A percentile compares a stretch with the other conserved stretches of the same genome.
phyloP scores from a whole-genome alignment of 2,113 vertebrate genomes.

The Ciconia stormi region DNA sequence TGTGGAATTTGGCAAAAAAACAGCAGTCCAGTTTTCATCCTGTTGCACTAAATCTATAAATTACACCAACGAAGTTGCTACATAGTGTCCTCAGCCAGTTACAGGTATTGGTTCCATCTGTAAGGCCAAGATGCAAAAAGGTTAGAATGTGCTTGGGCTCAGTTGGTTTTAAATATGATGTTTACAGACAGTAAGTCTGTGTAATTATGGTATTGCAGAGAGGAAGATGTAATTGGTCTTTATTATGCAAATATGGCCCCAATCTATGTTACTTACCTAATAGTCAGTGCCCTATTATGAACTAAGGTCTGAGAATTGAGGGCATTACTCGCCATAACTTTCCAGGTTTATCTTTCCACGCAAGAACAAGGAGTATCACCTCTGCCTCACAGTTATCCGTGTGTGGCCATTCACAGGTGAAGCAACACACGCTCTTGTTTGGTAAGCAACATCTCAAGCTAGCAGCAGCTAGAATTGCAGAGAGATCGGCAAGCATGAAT shows the following conservation, averaged over 20 bases:
- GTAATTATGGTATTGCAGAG: background rate
- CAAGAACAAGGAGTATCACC: background rate
- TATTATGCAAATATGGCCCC: conserved; percentile 7
- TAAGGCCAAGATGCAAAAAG: background rate
- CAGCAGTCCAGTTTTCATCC: background rate
- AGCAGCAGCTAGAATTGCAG: background rate
- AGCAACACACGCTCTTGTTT: background rate
- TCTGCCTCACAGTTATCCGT: background rate
- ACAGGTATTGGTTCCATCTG: background rate
- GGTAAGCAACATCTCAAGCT: background rate
- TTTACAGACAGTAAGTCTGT: background rate
- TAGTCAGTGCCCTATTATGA: background rate
- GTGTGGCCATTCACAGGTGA: background rate
- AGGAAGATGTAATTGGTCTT: background rate
- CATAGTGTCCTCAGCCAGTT: background rate
- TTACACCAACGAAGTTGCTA: background rate
- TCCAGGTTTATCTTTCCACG: background rate
- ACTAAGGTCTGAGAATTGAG: background rate
- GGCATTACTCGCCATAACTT: background rate
- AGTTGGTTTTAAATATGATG: background rate
- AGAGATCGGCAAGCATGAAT: background rate
- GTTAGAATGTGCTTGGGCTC: background rate
- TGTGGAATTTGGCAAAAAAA: background rate
- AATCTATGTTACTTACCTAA: background rate
- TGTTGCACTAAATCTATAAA: background rate